Conservation (phyloP, 2,113 vertebrate genomes). For the Caretta caretta region DNA sequence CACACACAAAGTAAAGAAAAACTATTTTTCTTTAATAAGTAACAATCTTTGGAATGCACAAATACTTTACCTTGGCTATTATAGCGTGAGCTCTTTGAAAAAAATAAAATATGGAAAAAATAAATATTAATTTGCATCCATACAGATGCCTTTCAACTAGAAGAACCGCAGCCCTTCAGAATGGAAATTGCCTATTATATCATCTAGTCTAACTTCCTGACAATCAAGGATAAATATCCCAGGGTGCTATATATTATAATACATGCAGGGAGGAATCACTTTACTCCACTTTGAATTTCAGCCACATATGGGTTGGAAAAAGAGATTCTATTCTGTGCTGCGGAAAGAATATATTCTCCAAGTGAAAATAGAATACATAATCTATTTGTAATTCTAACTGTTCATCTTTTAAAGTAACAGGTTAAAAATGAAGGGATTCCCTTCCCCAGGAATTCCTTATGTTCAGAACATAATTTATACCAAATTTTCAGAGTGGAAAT, state of each 20-base stretch:
- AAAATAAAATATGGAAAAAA: constrained; percentile 49
- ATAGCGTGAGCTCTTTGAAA: neutral
- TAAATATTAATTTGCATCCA: constrained; percentile 15
- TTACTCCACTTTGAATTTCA: constrained; percentile 38
- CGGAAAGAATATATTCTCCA: neutral
- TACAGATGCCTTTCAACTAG: constrained; percentile 49
- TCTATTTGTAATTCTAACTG: neutral
- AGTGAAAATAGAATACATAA: neutral
- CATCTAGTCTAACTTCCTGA: constrained; percentile 52
- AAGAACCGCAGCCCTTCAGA: constrained; percentile 15
- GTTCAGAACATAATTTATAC: neutral
- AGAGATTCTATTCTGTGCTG: neutral
- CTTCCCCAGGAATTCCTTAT: neutral
- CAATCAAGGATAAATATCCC: constrained; percentile 47
- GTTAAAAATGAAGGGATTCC: constrained; percentile 10
- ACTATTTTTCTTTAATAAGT: neutral
- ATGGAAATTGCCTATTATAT: constrained; percentile 65
- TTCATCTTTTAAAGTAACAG: neutral
- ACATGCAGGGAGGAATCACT: neutral
- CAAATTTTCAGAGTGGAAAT: neutral
- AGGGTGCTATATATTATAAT: constrained; percentile 7
- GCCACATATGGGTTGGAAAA: neutral
- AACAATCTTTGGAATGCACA: neutral
- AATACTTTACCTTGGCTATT: neutral
- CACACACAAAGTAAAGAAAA: neutral